phyloP scores from a whole-genome alignment of 2,797 vertebrate genomes.

The Melanotaenia parkinsoni region DNA sequence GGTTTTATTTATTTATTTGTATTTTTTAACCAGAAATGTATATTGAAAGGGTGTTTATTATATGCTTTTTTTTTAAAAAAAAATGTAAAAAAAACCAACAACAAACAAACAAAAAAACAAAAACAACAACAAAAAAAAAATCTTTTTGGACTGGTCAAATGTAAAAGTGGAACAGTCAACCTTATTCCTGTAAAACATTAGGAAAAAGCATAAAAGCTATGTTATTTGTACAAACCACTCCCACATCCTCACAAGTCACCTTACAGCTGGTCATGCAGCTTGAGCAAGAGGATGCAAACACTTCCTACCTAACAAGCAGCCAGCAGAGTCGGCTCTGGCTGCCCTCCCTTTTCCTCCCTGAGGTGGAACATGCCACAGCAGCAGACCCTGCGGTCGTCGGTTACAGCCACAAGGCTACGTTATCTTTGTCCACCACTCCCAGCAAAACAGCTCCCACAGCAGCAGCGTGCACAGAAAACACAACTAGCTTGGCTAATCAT shows the following conservation, averaged over 20 bases:
- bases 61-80: not conserved
- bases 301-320: conserved; percentile 75
- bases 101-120: too few species aligned
- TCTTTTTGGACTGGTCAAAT: not conserved
- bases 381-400: conserved; percentile 57
- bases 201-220: conserved; percentile 26
- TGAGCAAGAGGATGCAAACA: conserved; percentile 77
- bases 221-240: conserved; percentile 57
- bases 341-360: conserved; percentile 68
- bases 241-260: conserved; percentile 76
- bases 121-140: not conserved
- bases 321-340: conserved; percentile 51
- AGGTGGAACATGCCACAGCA: conserved; percentile 69
- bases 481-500: conserved; percentile 62
- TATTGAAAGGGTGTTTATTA: too few species aligned
- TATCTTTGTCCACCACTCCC: conserved; percentile 74
- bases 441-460: conserved; percentile 54
- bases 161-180: not conserved
- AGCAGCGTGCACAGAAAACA: conserved; percentile 37
- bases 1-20: too few species aligned
- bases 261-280: conserved; percentile 66
- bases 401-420: conserved; percentile 61
- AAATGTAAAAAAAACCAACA: not conserved
- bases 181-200: conserved; percentile 15
- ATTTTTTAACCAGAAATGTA: too few species aligned